Evolutionary conservation across 2,113 vertebrate species (phyloP), one percentile per base, ranked within the genome.

Genomic region (Stegostoma tigrinum): DNA sequence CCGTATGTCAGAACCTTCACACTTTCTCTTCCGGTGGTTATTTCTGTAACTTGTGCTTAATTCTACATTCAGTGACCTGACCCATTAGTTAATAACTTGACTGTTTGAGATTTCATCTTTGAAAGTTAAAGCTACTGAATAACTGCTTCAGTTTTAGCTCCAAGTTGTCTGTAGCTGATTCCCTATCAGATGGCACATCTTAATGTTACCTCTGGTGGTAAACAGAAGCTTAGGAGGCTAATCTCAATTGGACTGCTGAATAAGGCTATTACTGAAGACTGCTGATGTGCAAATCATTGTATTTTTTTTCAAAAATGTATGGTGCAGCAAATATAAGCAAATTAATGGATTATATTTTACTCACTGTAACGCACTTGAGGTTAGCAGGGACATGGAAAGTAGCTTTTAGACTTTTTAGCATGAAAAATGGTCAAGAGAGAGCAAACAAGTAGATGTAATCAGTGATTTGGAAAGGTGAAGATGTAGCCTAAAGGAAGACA

Each of bases 381-480:
- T 8, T 66, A 64, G 64, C 52, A 91, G 27, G 30, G 61, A 64
- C 55, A 5, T 38, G 17, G 30, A 64, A 66, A 91, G 89, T 91
- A 19, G 19, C 1, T 38, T 66, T 5, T 91, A 1, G 61, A 91
- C 34, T 89, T 15, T 34, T 34, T n/a, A 91, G 55, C 89, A 38
- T 24, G 61, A 30, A 64, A 61, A 5, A 80, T 91, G 55, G 61
- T 14, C 87, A 2, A 30, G 34, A 61, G 55, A 91, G 27, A 91
- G 87, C 55, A 91, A 91, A 64, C 30, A 64, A n/a, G 5, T 30
- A n/a, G 52, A 91, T 91, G 55, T 91, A 91, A n/a, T 91, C 87
- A 61, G 34, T 61, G n/a, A 66, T 38, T 91, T 66, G 55, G n/a
- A 6, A 66, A n/a, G 89, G 34, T 21, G 34, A 38, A n/a, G 30